phyloP scores from a whole-genome alignment of 2,113 vertebrate genomes.

The Cebus imitator region DNA sequence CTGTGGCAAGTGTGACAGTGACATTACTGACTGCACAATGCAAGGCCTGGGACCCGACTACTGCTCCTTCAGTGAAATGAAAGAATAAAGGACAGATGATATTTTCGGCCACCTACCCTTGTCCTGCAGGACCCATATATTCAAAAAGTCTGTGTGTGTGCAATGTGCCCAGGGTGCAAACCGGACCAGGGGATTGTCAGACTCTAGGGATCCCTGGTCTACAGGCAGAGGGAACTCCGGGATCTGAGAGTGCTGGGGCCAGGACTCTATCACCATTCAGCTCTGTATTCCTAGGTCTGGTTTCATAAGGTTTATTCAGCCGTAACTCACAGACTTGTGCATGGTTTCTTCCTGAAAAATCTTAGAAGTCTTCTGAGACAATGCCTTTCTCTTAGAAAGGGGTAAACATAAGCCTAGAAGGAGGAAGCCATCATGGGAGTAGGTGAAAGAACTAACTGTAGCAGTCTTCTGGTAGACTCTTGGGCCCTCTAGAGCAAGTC shows the following conservation, averaged over 20 bases:
- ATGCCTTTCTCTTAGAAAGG: neutral
- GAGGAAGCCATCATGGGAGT: neutral
- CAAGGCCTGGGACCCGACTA: slow-evolving; percentile 82
- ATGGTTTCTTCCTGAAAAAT: neutral
- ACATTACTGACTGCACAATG: slow-evolving; percentile 87
- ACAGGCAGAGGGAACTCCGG: neutral
- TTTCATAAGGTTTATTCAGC: neutral
- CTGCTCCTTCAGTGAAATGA: slow-evolving; percentile 84
- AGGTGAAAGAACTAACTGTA: neutral
- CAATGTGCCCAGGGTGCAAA: neutral
- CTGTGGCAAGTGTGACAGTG: slow-evolving; percentile 86
- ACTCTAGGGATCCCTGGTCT: neutral
- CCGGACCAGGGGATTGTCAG: neutral
- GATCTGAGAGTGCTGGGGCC: neutral
- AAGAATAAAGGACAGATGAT: slow-evolving; percentile 61
- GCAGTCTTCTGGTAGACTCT: neutral
- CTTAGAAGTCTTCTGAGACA: neutral
- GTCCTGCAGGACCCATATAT: neutral
- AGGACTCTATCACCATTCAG: neutral
- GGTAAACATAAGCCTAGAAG: neutral
- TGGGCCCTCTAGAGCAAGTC: neutral
- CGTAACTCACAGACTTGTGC: neutral
- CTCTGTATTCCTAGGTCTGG: neutral
- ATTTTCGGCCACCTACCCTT: neutral
- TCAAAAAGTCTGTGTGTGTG: neutral